Evolutionary conservation across 2,888 invertebrate species (phyloP).

Genomic region (Luperina nickerlii): DNA sequence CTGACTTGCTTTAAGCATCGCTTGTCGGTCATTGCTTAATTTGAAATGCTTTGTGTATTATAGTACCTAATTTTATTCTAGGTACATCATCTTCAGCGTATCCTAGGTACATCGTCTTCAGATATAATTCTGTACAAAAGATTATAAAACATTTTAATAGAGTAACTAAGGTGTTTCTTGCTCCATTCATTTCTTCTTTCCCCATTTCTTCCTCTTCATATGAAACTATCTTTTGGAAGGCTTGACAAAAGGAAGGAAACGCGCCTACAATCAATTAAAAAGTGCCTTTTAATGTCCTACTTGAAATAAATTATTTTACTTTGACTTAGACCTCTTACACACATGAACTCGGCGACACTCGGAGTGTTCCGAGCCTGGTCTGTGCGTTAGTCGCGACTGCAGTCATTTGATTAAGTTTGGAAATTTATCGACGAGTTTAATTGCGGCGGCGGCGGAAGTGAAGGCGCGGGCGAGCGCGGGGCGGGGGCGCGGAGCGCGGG

Average conservation of each 20-base stretch:
- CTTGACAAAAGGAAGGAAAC: not conserved
- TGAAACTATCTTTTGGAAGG: not conserved
- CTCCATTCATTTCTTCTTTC: too few relatives aligned
- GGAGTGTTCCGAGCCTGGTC: conserved; percentile 14
- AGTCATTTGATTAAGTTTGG: conserved; percentile 69
- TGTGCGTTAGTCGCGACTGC: conserved; percentile 38
- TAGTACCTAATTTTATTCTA: not conserved
- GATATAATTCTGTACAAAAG: too few relatives aligned
- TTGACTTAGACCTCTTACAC: not conserved
- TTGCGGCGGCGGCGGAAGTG: conserved; percentile 65
- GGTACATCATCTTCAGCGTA: too few relatives aligned
- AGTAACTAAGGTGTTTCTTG: not conserved
- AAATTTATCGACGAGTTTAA: conserved; percentile 74
- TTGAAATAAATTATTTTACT: not conserved
- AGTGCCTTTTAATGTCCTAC: not conserved
- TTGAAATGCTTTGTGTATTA: not conserved
- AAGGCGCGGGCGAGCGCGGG: conserved; percentile 35
- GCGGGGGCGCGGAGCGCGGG: conserved; percentile 41
- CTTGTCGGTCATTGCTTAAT: not conserved
- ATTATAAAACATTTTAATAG: too few relatives aligned
- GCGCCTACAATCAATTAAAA: not conserved
- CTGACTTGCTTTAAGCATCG: not conserved
- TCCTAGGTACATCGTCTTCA: too few relatives aligned
- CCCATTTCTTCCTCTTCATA: too few relatives aligned
- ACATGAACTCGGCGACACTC: not conserved